phyloP scores from a whole-genome alignment of 2,888 invertebrate genomes.

The Drosophila kuntzei region DNA sequence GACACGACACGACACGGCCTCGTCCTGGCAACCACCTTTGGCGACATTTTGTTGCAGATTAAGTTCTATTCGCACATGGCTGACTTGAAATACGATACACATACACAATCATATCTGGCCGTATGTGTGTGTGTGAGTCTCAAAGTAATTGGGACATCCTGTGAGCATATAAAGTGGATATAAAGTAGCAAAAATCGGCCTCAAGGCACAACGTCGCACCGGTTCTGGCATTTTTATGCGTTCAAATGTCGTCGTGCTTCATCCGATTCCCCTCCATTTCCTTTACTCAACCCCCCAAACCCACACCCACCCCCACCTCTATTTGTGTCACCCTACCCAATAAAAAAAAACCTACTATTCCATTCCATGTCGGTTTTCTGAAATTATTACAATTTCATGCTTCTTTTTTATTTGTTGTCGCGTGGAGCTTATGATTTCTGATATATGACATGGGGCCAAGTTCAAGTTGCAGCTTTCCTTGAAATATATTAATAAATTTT shows the following conservation, averaged over 20 bases:
- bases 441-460: conserved; percentile 77
- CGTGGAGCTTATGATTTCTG: conserved; percentile 84
- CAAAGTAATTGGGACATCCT: conserved; percentile 84
- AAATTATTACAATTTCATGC: conserved; percentile 84
- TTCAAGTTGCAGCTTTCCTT: conserved; percentile 53
- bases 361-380: conserved; percentile 60
- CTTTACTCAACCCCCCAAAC: background rate
- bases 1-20: conserved; percentile 17
- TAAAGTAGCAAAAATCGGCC: conserved; percentile 77
- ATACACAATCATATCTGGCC: conserved; percentile 34
- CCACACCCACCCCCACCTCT: background rate
- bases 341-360: conserved; percentile 3
- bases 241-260: conserved; percentile 78
- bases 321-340: background rate
- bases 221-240: conserved; percentile 78
- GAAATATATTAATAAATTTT: conserved; percentile 78
- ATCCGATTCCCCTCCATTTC: conserved; percentile 47
- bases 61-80: conserved; percentile 85
- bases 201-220: conserved; percentile 72
- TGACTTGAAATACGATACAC: conserved; percentile 84
- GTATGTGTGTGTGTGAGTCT: conserved; percentile 48
- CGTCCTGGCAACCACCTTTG: conserved; percentile 77
- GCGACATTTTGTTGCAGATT: conserved; percentile 85
- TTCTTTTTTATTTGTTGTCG: conserved; percentile 80
- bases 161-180: conserved; percentile 84